phyloP scores from a whole-genome alignment of 2,113 vertebrate genomes.

The Accipiter cooperii region DNA sequence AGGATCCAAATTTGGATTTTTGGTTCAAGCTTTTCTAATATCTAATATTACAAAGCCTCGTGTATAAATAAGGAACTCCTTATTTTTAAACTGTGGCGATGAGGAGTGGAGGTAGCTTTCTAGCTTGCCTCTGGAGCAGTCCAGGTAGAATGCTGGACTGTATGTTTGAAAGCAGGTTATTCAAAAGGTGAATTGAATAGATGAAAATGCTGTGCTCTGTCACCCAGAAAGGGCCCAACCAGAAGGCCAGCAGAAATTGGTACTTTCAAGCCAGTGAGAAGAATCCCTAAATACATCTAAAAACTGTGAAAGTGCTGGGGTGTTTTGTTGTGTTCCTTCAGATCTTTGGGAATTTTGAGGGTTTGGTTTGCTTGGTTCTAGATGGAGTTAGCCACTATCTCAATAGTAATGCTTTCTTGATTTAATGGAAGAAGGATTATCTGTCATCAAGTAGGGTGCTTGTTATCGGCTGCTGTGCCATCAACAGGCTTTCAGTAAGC shows the following conservation, averaged over 20 bases:
- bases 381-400: background rate
- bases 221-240: background rate
- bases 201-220: background rate
- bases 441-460: conserved; percentile 45
- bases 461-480: conserved; percentile 11
- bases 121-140: background rate
- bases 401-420: conserved; percentile 47
- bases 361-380: background rate
- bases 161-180: background rate
- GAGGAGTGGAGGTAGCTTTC: background rate
- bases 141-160: background rate
- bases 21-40: conserved; percentile 34
- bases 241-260: background rate
- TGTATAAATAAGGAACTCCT: background rate
- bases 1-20: conserved; percentile 54
- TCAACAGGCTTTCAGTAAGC: conserved; percentile 35
- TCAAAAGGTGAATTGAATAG: background rate
- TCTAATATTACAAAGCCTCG: background rate
- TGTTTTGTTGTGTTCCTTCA: background rate
- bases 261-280: background rate
- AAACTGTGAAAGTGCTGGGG: background rate
- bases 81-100: background rate
- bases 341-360: background rate
- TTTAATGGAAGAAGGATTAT: conserved; percentile 63
- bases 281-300: background rate